phyloP scores from a whole-genome alignment of 64 coral and sea anemone species.

The Montipora cactus region DNA sequence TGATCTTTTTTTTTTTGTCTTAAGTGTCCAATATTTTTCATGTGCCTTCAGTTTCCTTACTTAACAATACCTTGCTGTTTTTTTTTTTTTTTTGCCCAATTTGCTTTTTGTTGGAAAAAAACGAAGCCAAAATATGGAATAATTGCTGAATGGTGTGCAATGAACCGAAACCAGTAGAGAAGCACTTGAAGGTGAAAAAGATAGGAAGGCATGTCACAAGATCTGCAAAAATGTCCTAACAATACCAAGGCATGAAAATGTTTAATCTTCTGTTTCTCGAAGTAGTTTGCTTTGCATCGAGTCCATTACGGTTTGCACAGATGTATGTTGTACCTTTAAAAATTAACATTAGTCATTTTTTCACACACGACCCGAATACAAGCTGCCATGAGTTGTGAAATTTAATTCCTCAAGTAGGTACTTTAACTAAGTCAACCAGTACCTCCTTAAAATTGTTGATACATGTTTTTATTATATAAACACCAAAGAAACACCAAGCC shows the following conservation, averaged over 20 bases:
- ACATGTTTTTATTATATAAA: not conserved
- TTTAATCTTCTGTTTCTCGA: not conserved
- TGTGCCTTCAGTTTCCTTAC: too few relatives aligned
- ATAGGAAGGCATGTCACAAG: conserved; percentile 2
- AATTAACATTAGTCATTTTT: conserved; percentile 5
- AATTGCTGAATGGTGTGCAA: too few relatives aligned
- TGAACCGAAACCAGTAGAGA: not conserved
- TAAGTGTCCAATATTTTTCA: too few relatives aligned
- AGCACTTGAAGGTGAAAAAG: not conserved
- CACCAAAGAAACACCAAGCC: too few relatives aligned
- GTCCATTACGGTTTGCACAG: not conserved
- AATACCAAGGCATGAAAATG: conserved; percentile 1
- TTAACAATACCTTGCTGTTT: not conserved
- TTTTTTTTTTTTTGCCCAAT: too few relatives aligned
- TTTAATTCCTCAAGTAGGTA: not conserved
- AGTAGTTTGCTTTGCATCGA: conserved; percentile 4
- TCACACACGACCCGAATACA: not conserved
- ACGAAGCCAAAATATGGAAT: too few relatives aligned
- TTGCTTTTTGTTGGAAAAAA: too few relatives aligned
- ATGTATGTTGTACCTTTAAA: conserved; percentile 4
- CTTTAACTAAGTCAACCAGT: not conserved
- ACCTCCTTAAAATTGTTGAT: too few relatives aligned
- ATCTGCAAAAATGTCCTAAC: not conserved
- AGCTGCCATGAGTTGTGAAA: conserved; percentile 12
- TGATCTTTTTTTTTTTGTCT: too few relatives aligned